Base-by-base conservation (phyloP, 1,140 invertebrate species). In the Drosophila ambigua region DNA sequence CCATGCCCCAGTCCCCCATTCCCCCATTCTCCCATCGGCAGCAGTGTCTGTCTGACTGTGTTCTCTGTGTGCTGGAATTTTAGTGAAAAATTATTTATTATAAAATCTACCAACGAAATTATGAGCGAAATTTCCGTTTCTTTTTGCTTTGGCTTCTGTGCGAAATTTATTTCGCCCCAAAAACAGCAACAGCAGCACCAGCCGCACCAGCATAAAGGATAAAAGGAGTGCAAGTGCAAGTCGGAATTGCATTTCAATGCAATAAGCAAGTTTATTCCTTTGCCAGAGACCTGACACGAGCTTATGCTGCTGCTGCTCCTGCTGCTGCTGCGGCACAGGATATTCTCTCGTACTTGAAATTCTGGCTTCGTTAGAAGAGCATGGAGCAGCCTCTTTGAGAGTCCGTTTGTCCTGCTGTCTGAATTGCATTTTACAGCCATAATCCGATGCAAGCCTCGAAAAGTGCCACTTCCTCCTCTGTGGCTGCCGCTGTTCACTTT, bases 191-290 rank as follows among this genome's bases (percentile, higher is more conserved):
- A 16, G n/a, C n/a, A 20, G 16, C 44, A 8, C 15, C 44, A 46
- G 23, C 4, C 16, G 23, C 4, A 16, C 16, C 16, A 24, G 23
- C 3, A 46, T 15, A 46, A 46, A 46, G n/a, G 6, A 20, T 16
- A 8, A 46, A 46, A 46, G 35, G 35, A 35, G 31, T 35, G 31
- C 31, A 35, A 35, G 31, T 39, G 35, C 69, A 58, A 77, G 59
- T 81, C 52, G 74, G 65, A 82, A 85, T 85, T 87, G 81, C 82
- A 85, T 85, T 85, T 87, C 82, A 85, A 85, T 85, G 81, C 77
- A 85, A 87, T 75, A 78, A 87, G 78, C 72, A 81, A 84, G 72
- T 80, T 64, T 84, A 80, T 85, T 79, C 63, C 63, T 67, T 85
- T 79, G 72, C 49, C 58, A 66, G 28, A 44, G 39, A 39, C 35